A percentile compares a stretch with the other conserved stretches of the same genome.
Evolutionary conservation across 2,113 vertebrate species (phyloP).

Genomic region (Takifugu flavidus): DNA sequence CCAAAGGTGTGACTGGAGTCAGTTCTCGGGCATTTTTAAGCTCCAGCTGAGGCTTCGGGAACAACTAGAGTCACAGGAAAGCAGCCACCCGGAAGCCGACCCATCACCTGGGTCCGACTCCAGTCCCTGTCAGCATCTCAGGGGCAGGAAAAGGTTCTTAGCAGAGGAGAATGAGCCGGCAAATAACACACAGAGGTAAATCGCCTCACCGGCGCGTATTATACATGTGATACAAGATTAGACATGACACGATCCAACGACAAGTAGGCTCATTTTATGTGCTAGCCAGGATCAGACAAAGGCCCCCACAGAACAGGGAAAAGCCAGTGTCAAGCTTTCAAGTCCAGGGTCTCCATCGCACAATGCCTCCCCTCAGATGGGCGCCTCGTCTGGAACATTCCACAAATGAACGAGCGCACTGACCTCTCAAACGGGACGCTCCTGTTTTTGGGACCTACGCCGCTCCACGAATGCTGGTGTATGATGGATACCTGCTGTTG

Average conservation of each 20-base stretch:
- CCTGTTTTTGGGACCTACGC: constrained; percentile 1
- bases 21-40: constrained; percentile 42
- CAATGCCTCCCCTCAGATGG: constrained; percentile 56
- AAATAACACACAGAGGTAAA: neutral
- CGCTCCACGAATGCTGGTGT: too few species aligned
- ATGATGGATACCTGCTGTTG: too few species aligned
- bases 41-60: constrained; percentile 24
- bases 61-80: constrained; percentile 43
- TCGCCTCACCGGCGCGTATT: too few species aligned
- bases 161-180: neutral
- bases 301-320: constrained; percentile 30
- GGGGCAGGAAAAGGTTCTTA: neutral
- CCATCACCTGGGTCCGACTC: constrained; percentile 23
- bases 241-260: neutral
- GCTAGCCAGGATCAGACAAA: constrained; percentile 27
- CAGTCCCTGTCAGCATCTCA: neutral
- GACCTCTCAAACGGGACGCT: constrained; percentile 46
- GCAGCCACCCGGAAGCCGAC: constrained; percentile 26
- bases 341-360: constrained; percentile 31
- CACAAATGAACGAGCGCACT: constrained; percentile 62
- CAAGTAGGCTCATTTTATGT: constrained; percentile 36
- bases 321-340: constrained; percentile 49
- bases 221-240: too few species aligned
- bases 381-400: constrained; percentile 65
- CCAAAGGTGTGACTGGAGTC: constrained; percentile 57